These are phyloP conservation scores for Nasonovia ribisnigri DNA, from an alignment of 2,888 invertebrate genomes.

Conservation along the genomic window DNA sequence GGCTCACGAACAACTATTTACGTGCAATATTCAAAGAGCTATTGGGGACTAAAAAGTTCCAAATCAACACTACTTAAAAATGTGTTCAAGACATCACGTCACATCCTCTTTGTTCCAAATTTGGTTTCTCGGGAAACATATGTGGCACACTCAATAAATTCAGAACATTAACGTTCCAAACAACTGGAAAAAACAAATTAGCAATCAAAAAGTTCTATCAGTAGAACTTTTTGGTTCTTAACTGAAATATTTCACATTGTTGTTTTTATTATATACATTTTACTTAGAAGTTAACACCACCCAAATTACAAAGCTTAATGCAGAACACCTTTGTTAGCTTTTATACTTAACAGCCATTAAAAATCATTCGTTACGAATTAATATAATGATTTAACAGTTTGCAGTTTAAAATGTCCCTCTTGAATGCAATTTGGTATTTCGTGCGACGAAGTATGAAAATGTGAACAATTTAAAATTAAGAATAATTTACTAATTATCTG, in stretches of 20 bases:
- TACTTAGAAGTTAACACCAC: background rate
- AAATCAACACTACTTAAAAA: background rate
- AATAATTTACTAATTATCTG: background rate
- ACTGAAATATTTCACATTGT: background rate
- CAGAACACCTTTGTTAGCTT: background rate
- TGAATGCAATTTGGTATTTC: background rate
- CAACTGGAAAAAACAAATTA: background rate
- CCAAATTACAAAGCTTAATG: background rate
- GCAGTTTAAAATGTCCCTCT: background rate
- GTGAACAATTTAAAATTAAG: background rate
- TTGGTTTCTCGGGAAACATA: background rate
- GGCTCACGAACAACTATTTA: background rate
- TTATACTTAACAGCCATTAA: background rate
- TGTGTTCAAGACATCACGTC: background rate
- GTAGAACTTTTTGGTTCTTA: background rate
- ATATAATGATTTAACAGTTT: background rate
- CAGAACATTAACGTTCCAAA: background rate
- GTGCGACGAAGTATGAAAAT: background rate
- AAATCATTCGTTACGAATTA: background rate
- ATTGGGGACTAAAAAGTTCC: background rate
- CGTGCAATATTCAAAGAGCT: background rate
- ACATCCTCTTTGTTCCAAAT: background rate
- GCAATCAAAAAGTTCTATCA: background rate
- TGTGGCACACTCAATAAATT: background rate
- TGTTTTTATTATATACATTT: background rate